These are phyloP conservation scores for Rissa tridactyla DNA, from an alignment of 2,113 vertebrate species.

Conservation along the genomic window DNA sequence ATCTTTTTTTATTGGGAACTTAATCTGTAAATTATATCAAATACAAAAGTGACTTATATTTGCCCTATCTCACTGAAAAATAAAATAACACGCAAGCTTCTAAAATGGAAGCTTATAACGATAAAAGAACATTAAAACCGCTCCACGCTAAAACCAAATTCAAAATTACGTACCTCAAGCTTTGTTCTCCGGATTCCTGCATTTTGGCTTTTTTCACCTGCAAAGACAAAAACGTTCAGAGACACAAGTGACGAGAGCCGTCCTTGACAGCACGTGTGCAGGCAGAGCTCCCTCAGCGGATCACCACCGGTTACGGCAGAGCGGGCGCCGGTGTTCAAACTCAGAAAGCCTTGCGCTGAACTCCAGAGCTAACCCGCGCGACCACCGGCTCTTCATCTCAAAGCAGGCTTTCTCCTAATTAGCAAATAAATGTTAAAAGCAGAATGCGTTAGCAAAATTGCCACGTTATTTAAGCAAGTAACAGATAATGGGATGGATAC, in stretches of 20 bases:
- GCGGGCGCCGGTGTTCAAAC: neutral
- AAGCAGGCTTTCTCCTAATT: neutral
- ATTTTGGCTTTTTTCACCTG: constrained; percentile 84
- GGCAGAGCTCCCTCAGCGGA: neutral
- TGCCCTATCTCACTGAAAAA: neutral
- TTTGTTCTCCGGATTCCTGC: constrained; percentile 79
- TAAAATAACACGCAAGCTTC: neutral
- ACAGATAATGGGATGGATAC: neutral
- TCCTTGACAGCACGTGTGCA: neutral
- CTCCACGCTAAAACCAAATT: neutral
- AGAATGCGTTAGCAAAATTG: neutral
- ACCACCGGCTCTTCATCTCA: neutral
- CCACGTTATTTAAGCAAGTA: neutral
- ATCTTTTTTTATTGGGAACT: neutral
- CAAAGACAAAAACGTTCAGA: constrained; percentile 36
- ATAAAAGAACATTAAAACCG: neutral
- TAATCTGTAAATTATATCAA: neutral
- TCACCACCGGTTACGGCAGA: neutral
- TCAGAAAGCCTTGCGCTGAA: neutral
- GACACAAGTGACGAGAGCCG: neutral
- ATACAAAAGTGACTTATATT: neutral
- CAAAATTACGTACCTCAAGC: constrained; percentile 68
- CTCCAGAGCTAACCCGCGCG: neutral
- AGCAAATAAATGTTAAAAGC: neutral
- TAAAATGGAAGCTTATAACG: neutral